Conservation (phyloP, 2,797 vertebrate species). For the Danio kyathit region DNA sequence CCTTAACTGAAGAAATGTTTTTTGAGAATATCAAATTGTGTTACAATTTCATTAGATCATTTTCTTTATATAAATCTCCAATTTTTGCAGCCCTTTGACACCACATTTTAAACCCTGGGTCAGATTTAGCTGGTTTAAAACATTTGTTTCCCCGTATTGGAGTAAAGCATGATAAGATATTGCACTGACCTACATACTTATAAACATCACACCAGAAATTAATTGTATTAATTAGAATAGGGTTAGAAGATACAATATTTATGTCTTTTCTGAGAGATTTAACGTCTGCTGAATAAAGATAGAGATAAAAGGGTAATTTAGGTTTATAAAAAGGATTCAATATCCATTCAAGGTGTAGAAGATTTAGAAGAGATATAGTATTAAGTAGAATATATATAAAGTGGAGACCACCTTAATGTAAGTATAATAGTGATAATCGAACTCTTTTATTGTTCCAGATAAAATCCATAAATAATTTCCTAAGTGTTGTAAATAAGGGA, state of each 20-base stretch:
- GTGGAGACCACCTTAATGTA: background rate
- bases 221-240: background rate
- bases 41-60: background rate
- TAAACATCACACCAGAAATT: background rate
- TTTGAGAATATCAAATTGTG: too few relatives aligned
- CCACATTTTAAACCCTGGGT: background rate
- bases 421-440: too few relatives aligned
- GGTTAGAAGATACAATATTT: background rate
- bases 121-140: background rate
- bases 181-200: background rate
- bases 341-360: too few relatives aligned
- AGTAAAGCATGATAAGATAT: background rate
- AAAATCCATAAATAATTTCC: too few relatives aligned
- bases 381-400: background rate
- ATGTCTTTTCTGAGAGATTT: background rate
- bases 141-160: background rate
- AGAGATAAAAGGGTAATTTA: background rate
- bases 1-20: too few relatives aligned
- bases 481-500: too few relatives aligned
- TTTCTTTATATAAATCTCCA: background rate
- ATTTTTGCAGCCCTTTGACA: background rate
- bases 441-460: too few relatives aligned
- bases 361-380: too few relatives aligned
- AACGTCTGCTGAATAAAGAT: background rate
- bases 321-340: too few relatives aligned